Base-by-base conservation (phyloP, 2,888 invertebrate species). In the Muschampia plurimacula region DNA sequence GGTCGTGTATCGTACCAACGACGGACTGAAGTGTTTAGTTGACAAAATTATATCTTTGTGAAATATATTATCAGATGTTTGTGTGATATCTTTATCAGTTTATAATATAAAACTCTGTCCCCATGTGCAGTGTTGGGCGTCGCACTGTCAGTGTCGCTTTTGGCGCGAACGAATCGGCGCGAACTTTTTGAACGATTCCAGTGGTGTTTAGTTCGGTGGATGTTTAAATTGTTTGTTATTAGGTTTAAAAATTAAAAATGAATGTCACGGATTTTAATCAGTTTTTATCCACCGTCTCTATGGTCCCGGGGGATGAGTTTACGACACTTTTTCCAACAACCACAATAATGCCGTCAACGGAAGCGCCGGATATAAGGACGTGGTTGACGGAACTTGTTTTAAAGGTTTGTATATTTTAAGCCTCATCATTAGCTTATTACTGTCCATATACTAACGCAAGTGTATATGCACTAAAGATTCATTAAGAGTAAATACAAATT, bases 321-420 rank as follows among this genome's bases (percentile, higher is more conserved):
- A 74, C 77, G 8, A 78, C 75, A 1, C 69, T 75, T 15, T 72
- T 77, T 10, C 76, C 75, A 75, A 63, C 81, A 41, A 77, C 77
- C 0, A 79, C 79, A 0, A 39, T 77, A 7, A 62, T 78, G 75
- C 77, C 80, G n/a, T 79, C 77, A 12, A 79, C 80, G 2, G 92
- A 87, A 81, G 78, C 87, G 0, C 81, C 85, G 15, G 92, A 87
- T 77, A 68, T 92, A 28, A 84, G 91, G 75, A 81, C 85, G 22
- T 92, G 92, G 92, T 77, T 93, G 55, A 84, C 86, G 69, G 83
- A 88, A 79, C 77, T 89, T 63, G 80, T 93, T 44, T 63, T 91
- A 75, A 81, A 92, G 92, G 92, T 92, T 82, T 77, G 90, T 86
- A 5, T 57, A 3, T 55, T 55, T 22, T 22, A 55, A 55, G 22